Conservation (phyloP, 2,888 invertebrate genomes). For the Thecophora atra region DNA sequence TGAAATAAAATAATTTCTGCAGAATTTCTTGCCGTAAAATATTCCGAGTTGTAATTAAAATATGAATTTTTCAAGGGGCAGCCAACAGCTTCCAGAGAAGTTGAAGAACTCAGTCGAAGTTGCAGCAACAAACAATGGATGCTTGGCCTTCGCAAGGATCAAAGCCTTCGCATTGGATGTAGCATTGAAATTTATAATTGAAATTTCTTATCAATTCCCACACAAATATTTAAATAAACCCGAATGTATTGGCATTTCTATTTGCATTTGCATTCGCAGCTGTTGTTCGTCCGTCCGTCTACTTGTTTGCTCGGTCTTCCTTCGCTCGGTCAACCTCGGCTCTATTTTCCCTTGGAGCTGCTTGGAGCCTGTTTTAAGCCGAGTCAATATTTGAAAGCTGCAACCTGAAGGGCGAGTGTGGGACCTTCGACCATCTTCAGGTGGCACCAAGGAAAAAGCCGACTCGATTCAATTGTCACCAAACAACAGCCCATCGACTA, state of each 20-base stretch:
- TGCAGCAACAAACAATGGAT: background rate
- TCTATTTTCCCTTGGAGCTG: slow-evolving; percentile 30
- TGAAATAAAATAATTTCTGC: slow-evolving; percentile 12
- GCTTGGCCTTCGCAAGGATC: background rate
- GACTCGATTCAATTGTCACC: slow-evolving; percentile 25
- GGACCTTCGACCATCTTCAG: background rate
- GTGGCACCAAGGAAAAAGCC: background rate
- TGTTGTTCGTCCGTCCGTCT: background rate
- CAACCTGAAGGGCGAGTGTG: background rate
- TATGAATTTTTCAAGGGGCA: slow-evolving; percentile 10
- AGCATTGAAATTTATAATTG: slow-evolving; percentile 38
- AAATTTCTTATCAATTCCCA: slow-evolving; percentile 40
- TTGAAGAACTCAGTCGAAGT: too few relatives aligned
- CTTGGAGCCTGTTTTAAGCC: background rate
- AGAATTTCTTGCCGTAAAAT: background rate
- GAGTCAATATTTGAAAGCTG: background rate
- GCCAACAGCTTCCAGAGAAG: background rate
- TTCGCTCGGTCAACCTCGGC: too few relatives aligned
- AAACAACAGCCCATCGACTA: slow-evolving; percentile 18
- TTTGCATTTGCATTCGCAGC: slow-evolving; percentile 23
- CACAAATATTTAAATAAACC: slow-evolving; percentile 37
- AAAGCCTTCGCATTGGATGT: background rate
- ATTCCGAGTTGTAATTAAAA: slow-evolving; percentile 10
- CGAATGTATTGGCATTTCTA: background rate
- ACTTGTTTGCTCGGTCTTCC: background rate